Conservation (phyloP, 2,888 invertebrate species). For the Drosophila nr. perissopoda region DNA sequence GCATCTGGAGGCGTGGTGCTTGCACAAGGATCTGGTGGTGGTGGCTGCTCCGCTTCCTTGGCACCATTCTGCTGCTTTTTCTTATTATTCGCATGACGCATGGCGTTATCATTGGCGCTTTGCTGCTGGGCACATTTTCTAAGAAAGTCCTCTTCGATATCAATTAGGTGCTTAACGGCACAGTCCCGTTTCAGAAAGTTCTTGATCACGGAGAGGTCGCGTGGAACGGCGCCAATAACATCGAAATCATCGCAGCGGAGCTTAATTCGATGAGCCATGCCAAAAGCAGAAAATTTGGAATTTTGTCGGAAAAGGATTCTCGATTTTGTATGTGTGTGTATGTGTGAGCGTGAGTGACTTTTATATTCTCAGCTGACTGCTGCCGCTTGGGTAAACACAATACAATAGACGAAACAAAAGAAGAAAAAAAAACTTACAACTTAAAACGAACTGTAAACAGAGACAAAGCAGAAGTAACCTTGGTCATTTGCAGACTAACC, state of each 20-base stretch:
- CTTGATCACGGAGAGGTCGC: slow-evolving; percentile 68
- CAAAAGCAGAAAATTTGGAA: slow-evolving; percentile 42
- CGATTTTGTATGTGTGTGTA: slow-evolving; percentile 1
- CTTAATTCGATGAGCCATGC: slow-evolving; percentile 64
- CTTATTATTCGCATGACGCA: not conserved
- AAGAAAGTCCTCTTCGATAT: slow-evolving; percentile 67
- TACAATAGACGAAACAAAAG: not conserved
- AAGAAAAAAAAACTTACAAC: not conserved
- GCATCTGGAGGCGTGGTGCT: slow-evolving; percentile 37
- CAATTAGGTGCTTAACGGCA: slow-evolving; percentile 66
- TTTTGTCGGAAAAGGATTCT: slow-evolving; percentile 29
- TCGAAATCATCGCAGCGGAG: slow-evolving; percentile 66
- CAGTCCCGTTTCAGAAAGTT: slow-evolving; percentile 68
- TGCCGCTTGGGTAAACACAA: slow-evolving; percentile 33
- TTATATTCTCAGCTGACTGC: slow-evolving; percentile 23
- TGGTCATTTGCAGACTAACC: slow-evolving; percentile 28
- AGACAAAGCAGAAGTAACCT: slow-evolving; percentile 46
- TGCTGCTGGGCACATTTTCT: slow-evolving; percentile 38
- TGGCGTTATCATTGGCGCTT: slow-evolving; percentile 3
- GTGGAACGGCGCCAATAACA: slow-evolving; percentile 70
- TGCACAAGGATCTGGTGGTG: slow-evolving; percentile 44
- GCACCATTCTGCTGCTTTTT: slow-evolving; percentile 1
- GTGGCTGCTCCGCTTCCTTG: not conserved
- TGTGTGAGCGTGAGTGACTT: slow-evolving; percentile 6
- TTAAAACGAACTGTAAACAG: slow-evolving; percentile 5